phyloP scores from a whole-genome alignment of 2,113 vertebrate genomes.

The Scytalopus superciliaris region DNA sequence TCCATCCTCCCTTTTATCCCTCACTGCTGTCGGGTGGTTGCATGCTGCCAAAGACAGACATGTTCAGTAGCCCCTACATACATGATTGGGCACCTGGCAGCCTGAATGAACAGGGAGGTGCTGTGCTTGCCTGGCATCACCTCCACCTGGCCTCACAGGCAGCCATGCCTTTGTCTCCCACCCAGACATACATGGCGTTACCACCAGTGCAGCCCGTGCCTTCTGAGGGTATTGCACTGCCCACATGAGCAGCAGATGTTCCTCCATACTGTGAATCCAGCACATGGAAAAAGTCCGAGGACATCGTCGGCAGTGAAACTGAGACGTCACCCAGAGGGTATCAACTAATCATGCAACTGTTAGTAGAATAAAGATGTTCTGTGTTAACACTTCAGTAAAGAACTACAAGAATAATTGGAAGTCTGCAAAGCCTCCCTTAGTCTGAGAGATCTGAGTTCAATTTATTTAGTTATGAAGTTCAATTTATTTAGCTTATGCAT shows the following conservation, averaged over 20 bases:
- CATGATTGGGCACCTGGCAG: not conserved
- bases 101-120: not conserved
- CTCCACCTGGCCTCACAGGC: not conserved
- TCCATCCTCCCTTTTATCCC: not conserved
- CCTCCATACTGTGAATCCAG: not conserved
- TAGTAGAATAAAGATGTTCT: slow-evolving; percentile 16
- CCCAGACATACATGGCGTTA: not conserved
- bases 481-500: slow-evolving; percentile 43
- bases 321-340: not conserved
- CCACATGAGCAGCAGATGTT: not conserved
- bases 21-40: not conserved
- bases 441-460: slow-evolving; percentile 20
- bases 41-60: not conserved
- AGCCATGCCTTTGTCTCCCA: not conserved
- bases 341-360: not conserved
- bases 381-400: slow-evolving; percentile 31
- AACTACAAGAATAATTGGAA: slow-evolving; percentile 13
- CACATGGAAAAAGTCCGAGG: not conserved
- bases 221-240: not conserved
- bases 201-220: not conserved
- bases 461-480: slow-evolving; percentile 27
- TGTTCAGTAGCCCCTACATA: not conserved
- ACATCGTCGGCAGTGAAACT: not conserved
- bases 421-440: slow-evolving; percentile 34
- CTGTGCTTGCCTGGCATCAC: not conserved